A percentile compares a stretch with the other conserved stretches of the same genome.
phyloP scores from a whole-genome alignment of 2,888 invertebrate genomes.

The Oegoconia quadripuncta region DNA sequence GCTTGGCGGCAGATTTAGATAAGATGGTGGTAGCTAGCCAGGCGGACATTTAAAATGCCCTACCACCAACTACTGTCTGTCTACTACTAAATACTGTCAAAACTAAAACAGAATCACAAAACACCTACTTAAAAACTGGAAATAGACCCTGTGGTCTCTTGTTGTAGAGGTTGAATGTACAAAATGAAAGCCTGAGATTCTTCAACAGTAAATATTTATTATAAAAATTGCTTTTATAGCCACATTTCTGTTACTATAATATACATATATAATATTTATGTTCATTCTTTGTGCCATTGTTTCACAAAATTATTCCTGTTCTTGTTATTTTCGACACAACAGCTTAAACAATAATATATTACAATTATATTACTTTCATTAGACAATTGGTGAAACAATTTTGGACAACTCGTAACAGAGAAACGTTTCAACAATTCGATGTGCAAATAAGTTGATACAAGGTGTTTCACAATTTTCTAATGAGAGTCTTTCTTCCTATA shows the following conservation, averaged over 20 bases:
- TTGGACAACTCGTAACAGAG: slow-evolving; percentile 61
- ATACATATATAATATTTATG: slow-evolving; percentile 79
- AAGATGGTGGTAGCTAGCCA: no score
- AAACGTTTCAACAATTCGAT: slow-evolving; percentile 76
- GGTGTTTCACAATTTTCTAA: slow-evolving; percentile 62
- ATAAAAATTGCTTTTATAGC: slow-evolving; percentile 80
- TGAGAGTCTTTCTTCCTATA: slow-evolving; percentile 65
- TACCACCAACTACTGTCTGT: no score
- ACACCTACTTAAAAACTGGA: no score
- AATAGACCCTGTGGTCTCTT: no score
- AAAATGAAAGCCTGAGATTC: slow-evolving; percentile 62
- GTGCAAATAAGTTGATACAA: slow-evolving; percentile 62
- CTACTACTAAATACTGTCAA: no score
- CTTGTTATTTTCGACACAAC: slow-evolving; percentile 77
- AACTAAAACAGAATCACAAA: no score
- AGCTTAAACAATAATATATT: slow-evolving; percentile 78
- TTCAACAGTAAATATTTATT: slow-evolving; percentile 80
- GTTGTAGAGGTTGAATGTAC: no score
- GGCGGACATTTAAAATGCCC: no score
- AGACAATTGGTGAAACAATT: slow-evolving; percentile 66
- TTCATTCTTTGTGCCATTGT: slow-evolving; percentile 79
- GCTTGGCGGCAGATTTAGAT: no score
- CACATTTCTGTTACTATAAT: slow-evolving; percentile 79
- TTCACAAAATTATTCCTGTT: slow-evolving; percentile 79
- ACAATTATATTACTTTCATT: slow-evolving; percentile 72